These are phyloP conservation scores for Stegodyphus dumicola DNA, from an alignment of 1,140 invertebrate genomes.

Conservation along the genomic window DNA sequence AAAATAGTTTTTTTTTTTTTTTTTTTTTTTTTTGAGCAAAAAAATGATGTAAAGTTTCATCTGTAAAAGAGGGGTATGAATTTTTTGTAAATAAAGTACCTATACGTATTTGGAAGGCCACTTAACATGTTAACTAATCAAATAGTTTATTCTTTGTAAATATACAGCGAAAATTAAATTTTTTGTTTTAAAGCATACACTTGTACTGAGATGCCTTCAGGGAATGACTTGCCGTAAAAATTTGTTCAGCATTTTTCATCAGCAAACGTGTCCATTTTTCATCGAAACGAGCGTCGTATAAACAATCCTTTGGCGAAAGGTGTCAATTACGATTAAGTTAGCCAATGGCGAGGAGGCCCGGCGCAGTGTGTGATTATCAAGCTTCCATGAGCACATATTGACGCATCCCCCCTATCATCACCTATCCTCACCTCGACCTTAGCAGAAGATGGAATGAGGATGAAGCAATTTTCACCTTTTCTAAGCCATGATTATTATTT, in stretches of 20 bases:
- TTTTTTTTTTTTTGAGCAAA: too few species aligned
- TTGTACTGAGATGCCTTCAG: too few species aligned
- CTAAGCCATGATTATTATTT: too few species aligned
- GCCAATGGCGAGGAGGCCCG: neutral
- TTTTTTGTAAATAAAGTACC: too few species aligned
- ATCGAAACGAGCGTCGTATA: conserved; percentile 1
- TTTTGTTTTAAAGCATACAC: too few species aligned
- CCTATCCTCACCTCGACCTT: conserved; percentile 5
- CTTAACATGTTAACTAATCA: too few species aligned
- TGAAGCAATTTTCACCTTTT: neutral
- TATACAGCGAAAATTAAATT: too few species aligned
- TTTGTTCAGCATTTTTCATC: neutral
- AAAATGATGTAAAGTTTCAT: too few species aligned
- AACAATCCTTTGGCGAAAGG: neutral
- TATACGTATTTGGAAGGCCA: too few species aligned
- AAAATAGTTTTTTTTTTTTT: too few species aligned
- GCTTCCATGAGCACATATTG: conserved; percentile 46
- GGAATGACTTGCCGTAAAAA: neutral
- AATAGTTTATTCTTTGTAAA: too few species aligned
- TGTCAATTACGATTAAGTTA: conserved; percentile 9
- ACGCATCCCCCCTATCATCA: conserved; percentile 33
- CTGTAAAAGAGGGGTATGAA: too few species aligned
- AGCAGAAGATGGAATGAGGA: neutral
- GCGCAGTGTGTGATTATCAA: conserved; percentile 33
- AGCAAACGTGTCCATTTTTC: conserved; percentile 12